phyloP scores from a whole-genome alignment of 2,888 invertebrate species.

The Sabatieria punctata region DNA sequence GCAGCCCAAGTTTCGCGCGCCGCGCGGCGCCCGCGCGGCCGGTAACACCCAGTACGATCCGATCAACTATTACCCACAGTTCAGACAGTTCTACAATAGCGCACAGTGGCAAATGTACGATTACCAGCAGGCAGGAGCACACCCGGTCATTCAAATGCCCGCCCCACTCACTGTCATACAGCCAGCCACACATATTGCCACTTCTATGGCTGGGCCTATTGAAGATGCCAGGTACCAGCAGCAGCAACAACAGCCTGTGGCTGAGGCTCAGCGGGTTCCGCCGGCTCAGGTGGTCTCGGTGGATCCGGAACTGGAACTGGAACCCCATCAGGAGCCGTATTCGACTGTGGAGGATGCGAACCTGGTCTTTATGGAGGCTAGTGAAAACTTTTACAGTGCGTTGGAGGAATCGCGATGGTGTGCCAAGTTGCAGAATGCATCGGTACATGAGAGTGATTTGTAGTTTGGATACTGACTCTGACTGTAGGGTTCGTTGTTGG shows the following conservation, averaged over 20 bases:
- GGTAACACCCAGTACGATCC: constrained; percentile 7
- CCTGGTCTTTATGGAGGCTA: constrained; percentile 29
- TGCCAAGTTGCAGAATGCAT: constrained; percentile 12
- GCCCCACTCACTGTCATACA: too few species aligned
- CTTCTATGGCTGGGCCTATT: too few species aligned
- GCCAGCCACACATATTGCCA: too few species aligned
- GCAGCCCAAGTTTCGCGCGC: constrained; percentile 11
- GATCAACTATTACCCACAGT: constrained; percentile 5
- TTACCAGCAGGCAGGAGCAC: constrained; percentile 6
- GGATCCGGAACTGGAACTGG: constrained; percentile 3
- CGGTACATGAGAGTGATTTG: constrained; percentile 3
- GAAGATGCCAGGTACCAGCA: neutral
- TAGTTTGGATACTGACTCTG: too few species aligned
- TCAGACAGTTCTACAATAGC: constrained; percentile 10
- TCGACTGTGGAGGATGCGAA: constrained; percentile 23
- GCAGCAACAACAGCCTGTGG: neutral
- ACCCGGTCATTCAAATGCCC: too few species aligned
- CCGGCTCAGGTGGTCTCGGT: neutral
- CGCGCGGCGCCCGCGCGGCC: neutral
- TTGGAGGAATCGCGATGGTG: constrained; percentile 31
- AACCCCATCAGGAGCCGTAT: constrained; percentile 2
- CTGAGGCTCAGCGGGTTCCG: neutral
- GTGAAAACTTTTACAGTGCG: constrained; percentile 31
- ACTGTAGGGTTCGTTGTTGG: too few species aligned
- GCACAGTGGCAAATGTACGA: constrained; percentile 10